These are phyloP conservation scores for Rotaria macrura DNA, from an alignment of 2,888 invertebrate species.

Conservation along the genomic window DNA sequence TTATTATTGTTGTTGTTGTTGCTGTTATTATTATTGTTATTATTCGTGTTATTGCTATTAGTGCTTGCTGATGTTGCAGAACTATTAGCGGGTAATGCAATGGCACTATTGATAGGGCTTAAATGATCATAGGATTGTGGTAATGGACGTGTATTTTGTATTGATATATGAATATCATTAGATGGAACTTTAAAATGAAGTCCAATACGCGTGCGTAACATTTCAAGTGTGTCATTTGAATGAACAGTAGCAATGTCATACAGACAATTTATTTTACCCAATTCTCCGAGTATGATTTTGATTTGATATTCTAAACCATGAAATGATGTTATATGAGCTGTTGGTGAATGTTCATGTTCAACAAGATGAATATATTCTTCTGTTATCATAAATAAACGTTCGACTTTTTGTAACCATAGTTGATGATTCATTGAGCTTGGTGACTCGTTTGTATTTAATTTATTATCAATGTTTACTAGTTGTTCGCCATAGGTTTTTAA, in stretches of 20 bases:
- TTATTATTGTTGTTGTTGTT: neutral
- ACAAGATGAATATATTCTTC: slow-evolving; percentile 10
- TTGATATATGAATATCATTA: neutral
- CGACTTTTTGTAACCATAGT: neutral
- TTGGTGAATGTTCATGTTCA: slow-evolving; percentile 4
- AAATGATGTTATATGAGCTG: slow-evolving; percentile 17
- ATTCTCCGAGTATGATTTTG: neutral
- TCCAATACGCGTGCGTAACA: neutral
- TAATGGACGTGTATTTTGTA: slow-evolving; percentile 1
- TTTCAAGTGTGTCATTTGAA: slow-evolving; percentile 3
- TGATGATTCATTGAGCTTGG: neutral
- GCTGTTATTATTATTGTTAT: neutral
- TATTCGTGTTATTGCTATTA: no score
- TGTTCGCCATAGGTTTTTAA: slow-evolving; percentile 16
- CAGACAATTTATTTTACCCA: neutral
- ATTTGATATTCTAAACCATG: slow-evolving; percentile 20
- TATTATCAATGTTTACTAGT: neutral
- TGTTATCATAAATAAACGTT: slow-evolving; percentile 17
- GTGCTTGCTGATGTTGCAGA: neutral
- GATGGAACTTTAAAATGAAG: neutral
- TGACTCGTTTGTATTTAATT: neutral
- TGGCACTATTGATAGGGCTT: neutral
- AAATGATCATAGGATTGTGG: neutral
- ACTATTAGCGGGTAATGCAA: neutral
- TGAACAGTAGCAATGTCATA: neutral